Conservation (phyloP, 2,797 vertebrate genomes). For the Mus minutoides region DNA sequence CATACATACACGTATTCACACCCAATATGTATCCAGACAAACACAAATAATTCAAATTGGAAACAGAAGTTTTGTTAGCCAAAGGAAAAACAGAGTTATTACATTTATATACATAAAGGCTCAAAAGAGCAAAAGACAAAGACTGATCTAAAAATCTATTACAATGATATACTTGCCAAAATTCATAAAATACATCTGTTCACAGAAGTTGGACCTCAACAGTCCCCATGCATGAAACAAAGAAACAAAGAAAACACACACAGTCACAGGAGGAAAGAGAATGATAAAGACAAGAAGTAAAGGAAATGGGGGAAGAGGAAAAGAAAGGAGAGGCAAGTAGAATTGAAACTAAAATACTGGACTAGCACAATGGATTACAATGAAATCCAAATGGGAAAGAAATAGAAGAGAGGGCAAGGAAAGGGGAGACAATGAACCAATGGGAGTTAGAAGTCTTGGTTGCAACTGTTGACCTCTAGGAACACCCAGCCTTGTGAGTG, state of each 20-base stretch:
- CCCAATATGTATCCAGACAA: neutral
- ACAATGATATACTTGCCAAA: neutral
- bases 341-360: neutral
- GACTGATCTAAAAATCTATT: neutral
- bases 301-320: neutral
- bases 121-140: neutral
- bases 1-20: neutral
- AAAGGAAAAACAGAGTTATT: neutral
- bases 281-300: neutral
- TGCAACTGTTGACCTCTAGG: neutral
- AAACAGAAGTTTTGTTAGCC: too few species aligned
- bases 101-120: neutral
- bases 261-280: neutral
- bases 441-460: neutral
- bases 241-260: too few species aligned
- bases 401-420: too few species aligned
- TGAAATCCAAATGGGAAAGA: neutral
- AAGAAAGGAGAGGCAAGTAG: neutral
- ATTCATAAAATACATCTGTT: neutral
- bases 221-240: neutral
- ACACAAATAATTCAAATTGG: neutral
- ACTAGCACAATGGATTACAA: neutral
- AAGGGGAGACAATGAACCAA: neutral
- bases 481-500: neutral
- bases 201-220: neutral